Base-by-base conservation (phyloP, 2,797 vertebrate genomes). In the Pachyuromys duprasi region DNA sequence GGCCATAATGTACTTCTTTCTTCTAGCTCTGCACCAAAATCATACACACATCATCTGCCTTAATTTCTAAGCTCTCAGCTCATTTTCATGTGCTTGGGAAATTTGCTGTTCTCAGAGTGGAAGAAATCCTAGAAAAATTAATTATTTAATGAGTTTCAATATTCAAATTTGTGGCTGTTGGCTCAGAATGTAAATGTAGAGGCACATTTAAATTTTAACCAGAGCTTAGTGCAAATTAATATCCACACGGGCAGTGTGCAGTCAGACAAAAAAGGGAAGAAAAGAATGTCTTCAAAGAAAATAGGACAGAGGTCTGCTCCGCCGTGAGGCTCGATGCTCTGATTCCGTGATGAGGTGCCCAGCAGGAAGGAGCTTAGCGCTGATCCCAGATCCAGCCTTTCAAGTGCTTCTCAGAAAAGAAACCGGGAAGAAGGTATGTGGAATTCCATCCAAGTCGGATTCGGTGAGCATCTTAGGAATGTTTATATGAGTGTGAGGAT, bases 71-170 rank as follows among this genome's bases (percentile, higher is more conserved):
- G 70, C 84, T 89, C 72, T 96, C 53, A 45, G 65, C 89, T 95
- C 53, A 72, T 90, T 93, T 92, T 94, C 94, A 84, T 69, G 55
- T 82, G 74, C 72, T 95, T 95, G 60, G 57, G 76, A 93, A 92
- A 81, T 94, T 53, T 89, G 69, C 92, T 94, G 7, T 94, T 93
- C 42, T 94, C 86, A 82, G 96, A 87, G n/a, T 88, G 69, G 74
- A 96, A 95, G 79, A 42, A 74, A 88, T 60, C 24, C 67, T 97
- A 53, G 86, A 86, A 93, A 96, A 96, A 96, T 86, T 91, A 89
- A 93, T 96, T 95, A 95, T 97, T 93, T 93, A 95, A 89, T 93
- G 80, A 92, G 67, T 86, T 94, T 92, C 76, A 57, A 20, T 93
- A 86, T 96, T 95, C 89, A 88, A 70, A 95, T 93, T 92, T 94